A percentile compares a stretch with the other conserved stretches of the same genome.
phyloP scores from a whole-genome alignment of 2,113 vertebrate genomes.

The Panurus biarmicus region DNA sequence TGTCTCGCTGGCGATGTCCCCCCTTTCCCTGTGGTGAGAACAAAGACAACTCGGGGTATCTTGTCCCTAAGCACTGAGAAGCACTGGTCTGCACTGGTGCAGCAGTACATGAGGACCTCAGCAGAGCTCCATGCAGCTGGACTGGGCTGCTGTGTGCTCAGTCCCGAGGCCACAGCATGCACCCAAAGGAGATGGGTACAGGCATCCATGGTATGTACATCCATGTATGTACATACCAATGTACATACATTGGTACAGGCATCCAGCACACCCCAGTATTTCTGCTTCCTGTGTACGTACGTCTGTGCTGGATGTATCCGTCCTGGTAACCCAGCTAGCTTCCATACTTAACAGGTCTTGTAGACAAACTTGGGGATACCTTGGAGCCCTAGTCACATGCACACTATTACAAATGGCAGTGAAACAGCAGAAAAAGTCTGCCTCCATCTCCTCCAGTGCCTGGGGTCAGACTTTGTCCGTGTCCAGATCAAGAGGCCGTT shows the following conservation, averaged over 20 bases:
- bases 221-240: too few species aligned
- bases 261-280: neutral
- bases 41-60: neutral
- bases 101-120: neutral
- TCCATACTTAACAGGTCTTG: neutral
- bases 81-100: neutral
- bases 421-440: neutral
- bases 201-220: too few species aligned
- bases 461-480: neutral
- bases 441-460: neutral
- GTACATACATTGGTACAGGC: neutral
- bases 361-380: neutral
- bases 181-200: neutral
- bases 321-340: neutral
- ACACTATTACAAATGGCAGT: neutral
- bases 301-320: neutral
- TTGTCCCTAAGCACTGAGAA: neutral
- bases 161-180: neutral
- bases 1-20: neutral
- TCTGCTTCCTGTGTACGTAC: rapidly evolving
- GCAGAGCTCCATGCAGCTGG: neutral
- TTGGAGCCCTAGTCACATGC: neutral
- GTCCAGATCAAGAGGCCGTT: neutral
- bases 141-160: neutral
- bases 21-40: neutral